Evolutionary conservation across 2,888 invertebrate genomes (phyloP), one percentile per base, ranked within the genome.

Genomic region (Agrochola lota): DNA sequence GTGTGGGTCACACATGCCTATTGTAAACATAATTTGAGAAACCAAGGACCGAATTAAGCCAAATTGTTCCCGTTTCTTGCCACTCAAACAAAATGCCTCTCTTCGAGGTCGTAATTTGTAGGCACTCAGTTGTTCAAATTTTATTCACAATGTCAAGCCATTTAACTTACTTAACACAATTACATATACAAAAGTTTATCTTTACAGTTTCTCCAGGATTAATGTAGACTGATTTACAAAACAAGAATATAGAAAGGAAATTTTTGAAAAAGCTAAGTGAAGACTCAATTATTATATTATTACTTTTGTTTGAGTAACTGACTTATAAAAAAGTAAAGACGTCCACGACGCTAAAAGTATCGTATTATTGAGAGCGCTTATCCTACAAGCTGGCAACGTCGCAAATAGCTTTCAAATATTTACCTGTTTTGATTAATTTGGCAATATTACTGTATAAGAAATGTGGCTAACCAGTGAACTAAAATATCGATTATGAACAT

Each of bases 41-140:
- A n/a, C 26, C 71, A 64, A 71, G 57, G 17, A 40, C 68, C 55
- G 23, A 70, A 74, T 78, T n/a, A 62, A 74, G 46, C 35, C 8
- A 35, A 67, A 74, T 83, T 83, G 74, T 78, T 70, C 46, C 17
- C 66, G 7, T 75, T 77, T 77, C 67, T 60, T 71, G 64, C 62
- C 67, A 68, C 64, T 85, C 40, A 59, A 84, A 72, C 64, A 71
- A 77, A 85, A 74, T 70, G 26, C 60, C 59, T 57, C 23, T 60
- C 15, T 67, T 74, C 12, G n/a, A 80, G 60, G 12, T 20, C 26
- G n/a, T 74, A 75, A 78, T 87, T 86, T 71, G 46, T 68, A 68
- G 64, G 73, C 49, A 77, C 74, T 75, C 49, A 68, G 26, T 23
- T 74, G 63, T 52, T 80, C 26, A 71, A 78, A 67, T 78, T 73